Conservation (phyloP, 2,888 invertebrate species). For the Harpalus rubripes region DNA sequence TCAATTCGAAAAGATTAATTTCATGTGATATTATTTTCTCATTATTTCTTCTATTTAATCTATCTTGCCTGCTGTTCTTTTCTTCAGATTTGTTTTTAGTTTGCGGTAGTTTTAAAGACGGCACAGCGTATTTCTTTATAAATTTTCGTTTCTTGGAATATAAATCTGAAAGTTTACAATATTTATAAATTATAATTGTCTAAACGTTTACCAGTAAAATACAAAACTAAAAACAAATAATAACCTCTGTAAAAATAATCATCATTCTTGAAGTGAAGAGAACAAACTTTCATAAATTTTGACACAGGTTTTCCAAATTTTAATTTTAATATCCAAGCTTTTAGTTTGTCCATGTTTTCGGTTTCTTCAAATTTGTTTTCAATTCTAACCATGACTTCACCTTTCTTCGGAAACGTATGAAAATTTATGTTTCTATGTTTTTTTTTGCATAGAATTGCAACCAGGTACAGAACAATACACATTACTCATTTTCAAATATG, state of each 20-base stretch:
- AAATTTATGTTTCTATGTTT: no score
- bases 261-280: no score
- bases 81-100: background rate
- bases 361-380: background rate
- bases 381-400: no score
- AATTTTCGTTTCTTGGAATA: background rate
- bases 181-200: slow-evolving; percentile 2
- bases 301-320: background rate
- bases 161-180: background rate
- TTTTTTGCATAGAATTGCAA: background rate
- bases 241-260: slow-evolving; percentile 18
- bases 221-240: background rate
- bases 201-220: background rate
- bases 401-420: no score
- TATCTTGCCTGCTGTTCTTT: background rate
- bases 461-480: background rate
- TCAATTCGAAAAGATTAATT: background rate
- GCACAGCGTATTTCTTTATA: slow-evolving; percentile 4
- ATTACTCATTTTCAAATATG: background rate
- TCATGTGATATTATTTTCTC: background rate
- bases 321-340: slow-evolving; percentile 13
- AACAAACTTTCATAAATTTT: slow-evolving; percentile 12
- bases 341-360: background rate
- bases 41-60: background rate
- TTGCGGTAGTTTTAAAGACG: background rate